A percentile compares a stretch with the other conserved stretches of the same genome.
Conservation (phyloP, 2,888 invertebrate species). For the Troides helena region DNA sequence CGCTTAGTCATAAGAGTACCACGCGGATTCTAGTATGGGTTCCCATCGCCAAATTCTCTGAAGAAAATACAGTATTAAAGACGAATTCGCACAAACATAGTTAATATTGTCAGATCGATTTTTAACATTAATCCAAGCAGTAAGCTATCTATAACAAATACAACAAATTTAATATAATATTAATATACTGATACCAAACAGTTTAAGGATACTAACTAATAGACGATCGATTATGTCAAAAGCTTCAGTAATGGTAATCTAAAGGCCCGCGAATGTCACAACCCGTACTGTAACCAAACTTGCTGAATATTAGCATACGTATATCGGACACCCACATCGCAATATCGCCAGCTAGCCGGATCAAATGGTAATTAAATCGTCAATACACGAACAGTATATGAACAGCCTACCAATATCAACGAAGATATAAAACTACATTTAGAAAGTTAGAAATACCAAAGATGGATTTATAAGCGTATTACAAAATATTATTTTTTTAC, state of each 20-base stretch:
- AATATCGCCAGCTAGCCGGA: slow-evolving; percentile 66
- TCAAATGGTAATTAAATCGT: slow-evolving; percentile 77
- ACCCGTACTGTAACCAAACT: slow-evolving; percentile 45
- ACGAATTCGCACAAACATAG: too few species aligned
- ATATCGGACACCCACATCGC: slow-evolving; percentile 78
- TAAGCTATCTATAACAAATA: too few species aligned
- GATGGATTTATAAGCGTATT: background rate
- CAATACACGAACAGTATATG: slow-evolving; percentile 75
- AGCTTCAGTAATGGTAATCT: slow-evolving; percentile 47
- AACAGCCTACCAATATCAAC: slow-evolving; percentile 60
- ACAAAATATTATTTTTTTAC: background rate
- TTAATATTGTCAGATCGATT: too few species aligned
- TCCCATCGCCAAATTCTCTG: too few species aligned
- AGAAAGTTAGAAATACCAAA: slow-evolving; percentile 29
- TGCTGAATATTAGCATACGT: slow-evolving; percentile 61
- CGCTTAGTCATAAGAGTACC: background rate
- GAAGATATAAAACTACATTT: slow-evolving; percentile 46
- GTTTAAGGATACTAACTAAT: slow-evolving; percentile 14
- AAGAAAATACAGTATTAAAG: too few species aligned
- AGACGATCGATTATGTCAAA: slow-evolving; percentile 41
- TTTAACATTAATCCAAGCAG: too few species aligned
- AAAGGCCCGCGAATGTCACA: slow-evolving; percentile 55
- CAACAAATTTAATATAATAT: too few species aligned
- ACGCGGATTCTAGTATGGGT: too few species aligned
- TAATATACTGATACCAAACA: background rate